Evolutionary conservation across 2,113 vertebrate genomes (phyloP), one percentile per base, ranked within the genome.

Genomic region (Calypte anna): DNA sequence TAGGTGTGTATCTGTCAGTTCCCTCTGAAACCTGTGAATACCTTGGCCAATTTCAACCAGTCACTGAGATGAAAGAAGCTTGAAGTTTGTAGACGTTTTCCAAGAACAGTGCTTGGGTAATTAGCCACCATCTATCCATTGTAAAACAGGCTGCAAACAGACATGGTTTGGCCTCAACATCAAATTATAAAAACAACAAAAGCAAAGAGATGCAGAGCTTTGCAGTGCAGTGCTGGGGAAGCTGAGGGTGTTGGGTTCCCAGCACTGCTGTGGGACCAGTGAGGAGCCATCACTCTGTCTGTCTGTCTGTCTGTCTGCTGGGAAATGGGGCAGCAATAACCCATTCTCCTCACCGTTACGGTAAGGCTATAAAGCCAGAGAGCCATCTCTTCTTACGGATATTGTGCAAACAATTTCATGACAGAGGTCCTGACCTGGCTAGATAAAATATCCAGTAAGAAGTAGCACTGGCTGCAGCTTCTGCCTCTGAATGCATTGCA

Each of bases 401-500:
- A n/a, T 46, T 33, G 43, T 72, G 64, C 61, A 66, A 69, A 24
- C n/a, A 33, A 11, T 24, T 70, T 63, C 30, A 28, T 43, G 55
- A 3, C 68, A 86, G 68, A 73, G 28, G 24, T 76, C 40, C 76
- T 89, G 92, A 36, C 54, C 2, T 46, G 40, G 31, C 4, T 5
- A 82, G 82, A 14, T 67, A 16, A 74, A 74, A 38, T 14, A 15
- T 3, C 43, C 58, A 6, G 24, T 6, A 43, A 54, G 25, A 3
- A 58, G 72, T 55, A 18, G 40, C 1, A 0, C 4, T 22, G 68
- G 53, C 43, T 66, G 59, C 36, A 36, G 0, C 78, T 33, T 4
- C 46, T 48, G 68, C 40, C 30, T 80, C 73, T 66, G 68, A 33
- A 20, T 9, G 12, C 72, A 9, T 27, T 1, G 2, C 0, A 0